These are phyloP conservation scores for Anticlea derivata DNA, from an alignment of 2,888 invertebrate genomes.

Conservation along the genomic window DNA sequence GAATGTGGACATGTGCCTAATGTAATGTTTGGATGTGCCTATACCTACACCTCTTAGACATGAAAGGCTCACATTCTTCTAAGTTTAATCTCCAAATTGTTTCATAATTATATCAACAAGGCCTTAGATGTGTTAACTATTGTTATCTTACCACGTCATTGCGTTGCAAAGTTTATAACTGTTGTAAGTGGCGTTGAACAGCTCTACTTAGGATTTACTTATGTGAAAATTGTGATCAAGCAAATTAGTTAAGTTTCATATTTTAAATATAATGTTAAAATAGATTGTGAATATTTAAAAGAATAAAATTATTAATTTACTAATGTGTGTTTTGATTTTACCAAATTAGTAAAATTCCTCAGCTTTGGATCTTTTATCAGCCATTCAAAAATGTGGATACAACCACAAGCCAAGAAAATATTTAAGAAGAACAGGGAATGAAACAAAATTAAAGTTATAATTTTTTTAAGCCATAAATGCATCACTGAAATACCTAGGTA, in stretches of 20 bases:
- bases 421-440: too few species aligned
- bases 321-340: slow-evolving; percentile 49
- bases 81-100: slow-evolving; percentile 13
- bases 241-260: slow-evolving; percentile 78
- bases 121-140: slow-evolving; percentile 71
- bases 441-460: not conserved
- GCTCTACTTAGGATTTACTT: slow-evolving; percentile 52
- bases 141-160: slow-evolving; percentile 58
- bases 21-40: too few species aligned
- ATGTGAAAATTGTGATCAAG: slow-evolving; percentile 74
- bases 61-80: not conserved
- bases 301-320: slow-evolving; percentile 83
- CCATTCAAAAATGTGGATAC: too few species aligned
- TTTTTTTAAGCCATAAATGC: slow-evolving; percentile 12
- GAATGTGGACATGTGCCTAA: too few species aligned
- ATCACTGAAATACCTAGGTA: slow-evolving; percentile 22
- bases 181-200: slow-evolving; percentile 45
- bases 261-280: slow-evolving; percentile 72
- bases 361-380: too few species aligned
- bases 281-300: slow-evolving; percentile 79
- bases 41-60: too few species aligned
- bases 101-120: slow-evolving; percentile 50
- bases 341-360: too few species aligned
- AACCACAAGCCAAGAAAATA: too few species aligned
- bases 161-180: slow-evolving; percentile 62